A percentile compares a stretch with the other conserved stretches of the same genome.
Conservation (phyloP, 2,797 vertebrate genomes). For the Karalla daura region DNA sequence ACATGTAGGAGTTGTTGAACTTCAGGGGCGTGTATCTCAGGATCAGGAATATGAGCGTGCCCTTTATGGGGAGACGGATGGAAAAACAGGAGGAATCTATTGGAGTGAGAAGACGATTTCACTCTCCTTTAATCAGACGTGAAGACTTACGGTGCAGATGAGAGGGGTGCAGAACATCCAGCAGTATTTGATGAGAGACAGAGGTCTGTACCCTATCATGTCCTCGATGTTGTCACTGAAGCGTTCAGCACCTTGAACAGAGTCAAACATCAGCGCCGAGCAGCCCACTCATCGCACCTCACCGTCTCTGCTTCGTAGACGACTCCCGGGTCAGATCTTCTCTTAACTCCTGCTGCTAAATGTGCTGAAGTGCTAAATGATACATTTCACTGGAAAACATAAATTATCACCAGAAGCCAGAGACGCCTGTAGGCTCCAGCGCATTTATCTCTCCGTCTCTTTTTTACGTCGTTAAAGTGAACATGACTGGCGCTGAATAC, state of each 20-base stretch:
- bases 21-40: slow-evolving; percentile 72
- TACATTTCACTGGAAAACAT: no score
- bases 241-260: slow-evolving; percentile 71
- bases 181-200: slow-evolving; percentile 73
- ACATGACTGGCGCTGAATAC: no score
- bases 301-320: no score
- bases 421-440: no score
- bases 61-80: slow-evolving; percentile 41
- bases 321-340: no score
- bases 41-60: slow-evolving; percentile 72
- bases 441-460: no score
- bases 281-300: not conserved
- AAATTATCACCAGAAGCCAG: no score
- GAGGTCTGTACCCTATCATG: slow-evolving; percentile 81
- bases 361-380: no score
- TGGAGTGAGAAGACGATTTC: not conserved
- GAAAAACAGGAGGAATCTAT: not conserved
- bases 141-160: slow-evolving; percentile 68
- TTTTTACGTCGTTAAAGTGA: no score
- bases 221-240: slow-evolving; percentile 78
- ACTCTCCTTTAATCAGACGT: not conserved
- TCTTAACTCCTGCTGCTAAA: no score
- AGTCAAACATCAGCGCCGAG: not conserved
- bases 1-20: slow-evolving; percentile 78
- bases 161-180: slow-evolving; percentile 74